Evolutionary conservation across 2,797 vertebrate genomes (phyloP).

Genomic region (Phaenicophaeus curvirostris): DNA sequence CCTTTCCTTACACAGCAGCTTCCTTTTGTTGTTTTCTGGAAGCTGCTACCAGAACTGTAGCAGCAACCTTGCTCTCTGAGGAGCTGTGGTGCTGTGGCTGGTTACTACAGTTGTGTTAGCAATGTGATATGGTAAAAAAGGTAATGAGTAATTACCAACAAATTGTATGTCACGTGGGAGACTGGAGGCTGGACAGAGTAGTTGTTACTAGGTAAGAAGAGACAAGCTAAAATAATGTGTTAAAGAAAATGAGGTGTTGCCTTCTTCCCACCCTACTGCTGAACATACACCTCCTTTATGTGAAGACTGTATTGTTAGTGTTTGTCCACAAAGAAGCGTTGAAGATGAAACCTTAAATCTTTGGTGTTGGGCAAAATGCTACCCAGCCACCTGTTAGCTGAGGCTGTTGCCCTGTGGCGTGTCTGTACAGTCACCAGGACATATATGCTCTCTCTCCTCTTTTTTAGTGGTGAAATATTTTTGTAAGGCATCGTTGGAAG

Average conservation of each 20-base stretch:
- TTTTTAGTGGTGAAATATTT: not conserved
- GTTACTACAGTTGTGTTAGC: fast-evolving
- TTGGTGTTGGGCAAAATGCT: not conserved
- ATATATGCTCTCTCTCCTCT: not conserved
- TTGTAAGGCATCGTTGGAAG: too few relatives aligned
- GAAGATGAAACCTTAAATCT: not conserved
- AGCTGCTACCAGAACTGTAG: not conserved
- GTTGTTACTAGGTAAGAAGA: not conserved
- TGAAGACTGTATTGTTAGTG: fast-evolving
- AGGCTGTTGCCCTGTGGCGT: fast-evolving
- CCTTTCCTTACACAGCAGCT: fast-evolving
- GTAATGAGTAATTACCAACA: fast-evolving
- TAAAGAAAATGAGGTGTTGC: not conserved
- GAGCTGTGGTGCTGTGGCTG: not conserved
- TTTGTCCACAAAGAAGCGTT: not conserved
- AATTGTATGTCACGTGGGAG: fast-evolving
- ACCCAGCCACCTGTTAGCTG: not conserved
- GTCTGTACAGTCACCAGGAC: not conserved
- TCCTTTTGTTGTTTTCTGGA: not conserved
- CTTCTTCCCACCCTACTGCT: not conserved
- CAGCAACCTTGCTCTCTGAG: fast-evolving
- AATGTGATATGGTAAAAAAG: fast-evolving
- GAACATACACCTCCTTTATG: fast-evolving
- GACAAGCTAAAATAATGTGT: not conserved
- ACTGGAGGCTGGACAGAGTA: not conserved